Percentiles rank a stretch among this genome's conserved stretches.
These are phyloP conservation scores for Osmerus mordax DNA, from an alignment of 2,113 vertebrate genomes.

Conservation along the genomic window DNA sequence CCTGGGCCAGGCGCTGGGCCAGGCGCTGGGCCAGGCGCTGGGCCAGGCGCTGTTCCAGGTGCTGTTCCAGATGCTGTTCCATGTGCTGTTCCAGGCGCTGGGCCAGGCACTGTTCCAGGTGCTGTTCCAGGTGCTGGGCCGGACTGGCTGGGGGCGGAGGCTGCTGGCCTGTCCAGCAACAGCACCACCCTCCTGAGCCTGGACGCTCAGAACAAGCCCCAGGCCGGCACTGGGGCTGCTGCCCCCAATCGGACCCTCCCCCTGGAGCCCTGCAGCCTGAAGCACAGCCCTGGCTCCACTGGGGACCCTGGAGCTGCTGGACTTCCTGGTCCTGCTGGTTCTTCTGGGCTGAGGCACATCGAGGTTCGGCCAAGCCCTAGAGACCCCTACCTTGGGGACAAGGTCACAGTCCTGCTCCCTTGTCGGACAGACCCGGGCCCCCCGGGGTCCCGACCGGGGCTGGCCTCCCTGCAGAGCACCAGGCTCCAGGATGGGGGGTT, in stretches of 20 bases:
- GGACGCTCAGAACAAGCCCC: conserved; percentile 70
- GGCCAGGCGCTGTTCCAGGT: no score
- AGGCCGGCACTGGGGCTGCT: conserved; percentile 74
- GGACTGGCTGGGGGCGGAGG: conserved; percentile 10
- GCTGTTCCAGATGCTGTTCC: no score
- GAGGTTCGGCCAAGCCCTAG: conserved; percentile 73
- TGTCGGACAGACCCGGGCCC: conserved; percentile 60
- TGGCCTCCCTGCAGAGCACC: conserved; percentile 47
- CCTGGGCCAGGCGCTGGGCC: no score
- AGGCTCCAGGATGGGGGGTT: conserved; percentile 74
- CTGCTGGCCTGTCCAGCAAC: conserved; percentile 62
- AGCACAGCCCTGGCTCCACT: not conserved
- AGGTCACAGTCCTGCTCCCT: conserved; percentile 75
- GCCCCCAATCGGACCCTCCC: conserved; percentile 26
- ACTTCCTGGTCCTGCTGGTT: not conserved
- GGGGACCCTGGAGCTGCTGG: not conserved
- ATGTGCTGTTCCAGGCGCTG: no score
- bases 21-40: no score
- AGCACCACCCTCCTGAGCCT: conserved; percentile 69
- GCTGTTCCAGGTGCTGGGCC: no score
- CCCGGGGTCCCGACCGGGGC: conserved; percentile 22
- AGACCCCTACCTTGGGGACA: conserved; percentile 75
- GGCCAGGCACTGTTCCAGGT: no score
- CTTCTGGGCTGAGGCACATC: conserved; percentile 57
- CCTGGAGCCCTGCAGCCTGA: conserved; percentile 13